Base-by-base conservation (phyloP, 2,888 invertebrate genomes). In the Leptinotarsa juncta region DNA sequence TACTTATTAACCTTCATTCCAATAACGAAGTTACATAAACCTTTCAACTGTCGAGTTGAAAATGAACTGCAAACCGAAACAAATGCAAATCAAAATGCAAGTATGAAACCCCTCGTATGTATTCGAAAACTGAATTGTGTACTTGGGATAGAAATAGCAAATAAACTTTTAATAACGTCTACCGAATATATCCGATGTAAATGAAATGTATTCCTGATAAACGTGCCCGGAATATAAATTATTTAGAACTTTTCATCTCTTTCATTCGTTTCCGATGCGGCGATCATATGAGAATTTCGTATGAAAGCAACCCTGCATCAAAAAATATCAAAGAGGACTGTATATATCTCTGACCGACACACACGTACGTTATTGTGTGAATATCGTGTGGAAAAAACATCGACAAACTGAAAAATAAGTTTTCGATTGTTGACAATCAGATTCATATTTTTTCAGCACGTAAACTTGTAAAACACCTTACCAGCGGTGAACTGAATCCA, bases 101-200 rank as follows among this genome's bases (percentile, higher is more conserved):
- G 42, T 10, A 42, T 42, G 42, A 42, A 42, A 42, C 10, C 42
- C 42, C 42, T 42, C 42, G 10, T 42, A 42, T 42, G 10, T 42
- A 42, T 42, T 42, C 42, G 42, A 42, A 42, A 42, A 42, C 10
- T 42, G 42, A 42, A 60, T 18, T 53, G 51, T 53, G n/a, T 51
- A 26, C 15, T 5, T n/a, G 26, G 15, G 65, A 49, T 23, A 26
- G 67, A 67, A 53, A 16, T 26, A 57, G 69, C 53, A 69, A 73
- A 73, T 65, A 73, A 73, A 73, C 65, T 73, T 73, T 68, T 67
- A 73, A 69, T 73, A 73, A 73, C 73, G 49, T 69, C 72, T 73
- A 73, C 53, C 60, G 68, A 48, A 69, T 73, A 51, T 69, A 42
- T 73, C 69, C 69, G 62, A 73, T 73, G 73, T 73, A 73, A 73